Base-by-base conservation (phyloP, 2,888 invertebrate species). In the Leptinotarsa peninsularis region DNA sequence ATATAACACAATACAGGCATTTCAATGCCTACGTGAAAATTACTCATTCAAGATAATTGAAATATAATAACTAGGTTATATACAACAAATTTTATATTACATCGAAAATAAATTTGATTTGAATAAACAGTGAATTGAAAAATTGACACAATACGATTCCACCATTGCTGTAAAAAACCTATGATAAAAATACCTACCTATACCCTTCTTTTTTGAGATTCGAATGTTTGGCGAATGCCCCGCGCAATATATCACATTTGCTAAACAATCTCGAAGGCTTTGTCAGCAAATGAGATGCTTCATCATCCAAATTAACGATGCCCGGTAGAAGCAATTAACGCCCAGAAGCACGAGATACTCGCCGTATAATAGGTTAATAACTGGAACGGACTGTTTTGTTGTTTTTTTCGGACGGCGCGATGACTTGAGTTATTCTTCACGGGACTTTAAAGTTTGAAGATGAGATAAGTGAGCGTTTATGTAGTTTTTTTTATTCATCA, bases 251-350 rank as follows among this genome's bases (percentile, higher is more conserved):
- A 15, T 63, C 33, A 33, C 17, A 3, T 33, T 17, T 33, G n/a
- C 27, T 33, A 58, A 63, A 63, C 63, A 27, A 17, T n/a, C 63
- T 43, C n/a, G 27, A 33, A 33, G 27, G 33, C 27, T 63, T 63
- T 63, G 43, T 63, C 63, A 63, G 43, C 63, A 43, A 63, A 63
- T 63, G 63, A 63, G 63, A 33, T 17, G 43, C 43, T 33, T 33
- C 63, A 58, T 63, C 43, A 63, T 43, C 63, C 43, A 33, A 33
- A 63, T 63, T 63, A 63, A 63, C 43, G 33, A 33, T 63, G 63
- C 63, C 63, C 63, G 63, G 63, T 63, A 63, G 63, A 43, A 63
- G 63, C 43, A 63, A 63, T 63, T 63, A 63, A 63, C 63, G 43
- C 63, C 63, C 63, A 63, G 63, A 17, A 63, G 63, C 63, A 63